Evolutionary conservation across 2,113 vertebrate genomes (phyloP).

Genomic region (Elachura formosa): DNA sequence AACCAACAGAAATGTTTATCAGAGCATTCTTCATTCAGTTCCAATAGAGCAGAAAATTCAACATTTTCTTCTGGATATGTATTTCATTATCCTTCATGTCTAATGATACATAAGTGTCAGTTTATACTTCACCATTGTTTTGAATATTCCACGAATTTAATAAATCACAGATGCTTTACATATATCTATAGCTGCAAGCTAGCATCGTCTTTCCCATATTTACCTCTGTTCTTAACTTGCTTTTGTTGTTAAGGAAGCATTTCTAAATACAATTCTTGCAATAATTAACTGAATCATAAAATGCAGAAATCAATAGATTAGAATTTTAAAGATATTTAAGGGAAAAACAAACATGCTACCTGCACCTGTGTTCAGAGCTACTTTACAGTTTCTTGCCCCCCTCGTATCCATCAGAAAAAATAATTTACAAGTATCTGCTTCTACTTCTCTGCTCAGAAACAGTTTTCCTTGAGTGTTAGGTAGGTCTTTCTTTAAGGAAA

Average conservation of each 20-base stretch:
- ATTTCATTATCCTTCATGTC: background rate
- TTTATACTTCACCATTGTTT: background rate
- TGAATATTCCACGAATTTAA: background rate
- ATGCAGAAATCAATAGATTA: background rate
- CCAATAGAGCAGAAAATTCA: background rate
- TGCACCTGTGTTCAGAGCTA: background rate
- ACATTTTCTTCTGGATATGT: background rate
- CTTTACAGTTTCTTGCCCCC: background rate
- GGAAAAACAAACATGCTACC: background rate
- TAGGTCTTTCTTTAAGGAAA: background rate
- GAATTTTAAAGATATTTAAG: background rate
- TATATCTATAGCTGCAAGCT: background rate
- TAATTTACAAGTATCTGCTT: background rate
- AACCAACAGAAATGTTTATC: background rate
- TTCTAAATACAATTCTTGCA: background rate
- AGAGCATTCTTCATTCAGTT: background rate
- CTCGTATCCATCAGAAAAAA: background rate
- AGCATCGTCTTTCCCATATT: background rate
- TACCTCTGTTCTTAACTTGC: background rate
- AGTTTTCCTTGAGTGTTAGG: background rate
- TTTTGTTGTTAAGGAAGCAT: background rate
- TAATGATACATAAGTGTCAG: background rate
- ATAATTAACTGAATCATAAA: background rate
- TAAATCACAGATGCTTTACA: background rate
- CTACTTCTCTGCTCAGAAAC: background rate